Evolutionary conservation across 2,888 invertebrate genomes (phyloP).

Genomic region (Embidobia sp.): DNA sequence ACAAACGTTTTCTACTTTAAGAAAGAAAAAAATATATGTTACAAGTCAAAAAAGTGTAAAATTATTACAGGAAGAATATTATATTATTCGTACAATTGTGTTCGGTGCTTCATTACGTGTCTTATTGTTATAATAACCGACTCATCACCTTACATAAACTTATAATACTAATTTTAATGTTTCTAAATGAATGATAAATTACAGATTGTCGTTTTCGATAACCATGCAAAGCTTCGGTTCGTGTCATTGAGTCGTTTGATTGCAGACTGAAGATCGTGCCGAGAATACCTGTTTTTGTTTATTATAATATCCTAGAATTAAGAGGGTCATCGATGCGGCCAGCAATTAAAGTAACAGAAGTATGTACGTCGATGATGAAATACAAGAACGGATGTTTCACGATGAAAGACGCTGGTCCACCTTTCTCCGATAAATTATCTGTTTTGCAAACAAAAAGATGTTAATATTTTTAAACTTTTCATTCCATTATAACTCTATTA

Average conservation of each 20-base stretch:
- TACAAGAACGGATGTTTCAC: slow-evolving; percentile 92
- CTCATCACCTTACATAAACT: background rate
- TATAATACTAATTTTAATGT: slow-evolving; percentile 27
- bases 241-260: slow-evolving; percentile 39
- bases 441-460: slow-evolving; percentile 76
- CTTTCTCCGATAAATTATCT: slow-evolving; percentile 75
- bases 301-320: slow-evolving; percentile 89
- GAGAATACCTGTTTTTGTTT: slow-evolving; percentile 14
- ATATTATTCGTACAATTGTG: slow-evolving; percentile 11
- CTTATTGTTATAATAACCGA: background rate
- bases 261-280: slow-evolving; percentile 14
- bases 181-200: slow-evolving; percentile 9
- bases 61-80: background rate
- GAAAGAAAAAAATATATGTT: slow-evolving; percentile 1
- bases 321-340: slow-evolving; percentile 92
- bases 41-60: slow-evolving; percentile 7
- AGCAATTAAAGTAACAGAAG: slow-evolving; percentile 90
- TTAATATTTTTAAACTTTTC: too few relatives aligned
- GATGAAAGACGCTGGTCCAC: slow-evolving; percentile 86
- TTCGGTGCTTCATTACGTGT: background rate
- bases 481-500: too few relatives aligned
- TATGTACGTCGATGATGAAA: slow-evolving; percentile 91
- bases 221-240: slow-evolving; percentile 5
- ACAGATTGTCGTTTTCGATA: slow-evolving; percentile 13
- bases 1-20: too few relatives aligned